phyloP scores from a whole-genome alignment of 2,888 invertebrate genomes.

The Syritta pipiens region DNA sequence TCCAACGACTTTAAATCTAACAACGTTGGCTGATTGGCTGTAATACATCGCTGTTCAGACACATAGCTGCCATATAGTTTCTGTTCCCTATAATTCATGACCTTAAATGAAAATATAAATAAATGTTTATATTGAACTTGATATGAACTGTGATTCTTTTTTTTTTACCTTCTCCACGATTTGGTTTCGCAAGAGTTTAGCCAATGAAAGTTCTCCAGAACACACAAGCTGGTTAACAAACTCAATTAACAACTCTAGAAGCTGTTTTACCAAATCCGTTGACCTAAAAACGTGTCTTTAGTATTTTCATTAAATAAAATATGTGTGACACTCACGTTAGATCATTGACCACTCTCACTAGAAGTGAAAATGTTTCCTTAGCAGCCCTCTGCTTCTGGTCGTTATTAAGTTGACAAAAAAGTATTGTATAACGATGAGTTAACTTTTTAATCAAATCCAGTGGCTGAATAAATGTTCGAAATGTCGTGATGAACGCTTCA shows the following conservation, averaged over 20 bases:
- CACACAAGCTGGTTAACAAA: slow-evolving; percentile 96
- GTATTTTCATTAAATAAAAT: neutral
- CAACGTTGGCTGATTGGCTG: slow-evolving; percentile 83
- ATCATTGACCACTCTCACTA: slow-evolving; percentile 96
- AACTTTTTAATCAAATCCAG: slow-evolving; percentile 91
- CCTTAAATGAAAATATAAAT: slow-evolving; percentile 65
- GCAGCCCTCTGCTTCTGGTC: slow-evolving; percentile 87
- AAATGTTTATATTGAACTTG: neutral
- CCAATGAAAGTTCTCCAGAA: slow-evolving; percentile 94
- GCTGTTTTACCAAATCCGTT: slow-evolving; percentile 89
- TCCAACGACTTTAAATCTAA: slow-evolving; percentile 96
- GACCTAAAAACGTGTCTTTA: slow-evolving; percentile 81
- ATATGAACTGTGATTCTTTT: neutral
- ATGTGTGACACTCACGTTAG: slow-evolving; percentile 89
- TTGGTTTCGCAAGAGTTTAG: slow-evolving; percentile 93
- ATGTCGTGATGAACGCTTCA: slow-evolving; percentile 99
- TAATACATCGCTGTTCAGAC: slow-evolving; percentile 81
- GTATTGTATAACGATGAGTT: slow-evolving; percentile 83
- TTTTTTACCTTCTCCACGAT: slow-evolving; percentile 89
- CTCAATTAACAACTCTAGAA: slow-evolving; percentile 92
- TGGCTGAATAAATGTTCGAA: slow-evolving; percentile 96
- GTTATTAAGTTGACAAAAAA: slow-evolving; percentile 84
- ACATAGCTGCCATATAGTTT: slow-evolving; percentile 71
- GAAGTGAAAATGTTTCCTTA: slow-evolving; percentile 92
- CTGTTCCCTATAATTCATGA: slow-evolving; percentile 76